These are phyloP conservation scores for Nanger granti DNA, from an alignment of 2,113 vertebrate species.

Conservation along the genomic window DNA sequence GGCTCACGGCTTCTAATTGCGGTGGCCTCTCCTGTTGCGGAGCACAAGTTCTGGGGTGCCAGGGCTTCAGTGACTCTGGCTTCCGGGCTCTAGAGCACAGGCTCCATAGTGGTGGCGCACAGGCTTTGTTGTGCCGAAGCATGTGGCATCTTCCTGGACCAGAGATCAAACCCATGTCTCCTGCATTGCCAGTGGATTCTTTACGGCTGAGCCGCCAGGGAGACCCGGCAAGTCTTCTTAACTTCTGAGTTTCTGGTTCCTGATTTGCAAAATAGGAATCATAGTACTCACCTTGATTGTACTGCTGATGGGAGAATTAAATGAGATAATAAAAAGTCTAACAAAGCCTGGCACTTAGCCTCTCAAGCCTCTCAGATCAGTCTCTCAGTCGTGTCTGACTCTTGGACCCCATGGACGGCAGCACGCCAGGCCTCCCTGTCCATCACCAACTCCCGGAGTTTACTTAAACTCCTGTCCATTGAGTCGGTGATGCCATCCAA, in stretches of 20 bases:
- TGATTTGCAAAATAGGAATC: neutral
- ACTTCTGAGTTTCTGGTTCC: neutral
- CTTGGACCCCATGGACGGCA: neutral
- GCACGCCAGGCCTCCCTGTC: neutral
- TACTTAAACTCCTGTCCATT: too few relatives aligned
- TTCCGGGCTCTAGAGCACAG: neutral
- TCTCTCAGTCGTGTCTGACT: fast-evolving
- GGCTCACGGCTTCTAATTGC: neutral
- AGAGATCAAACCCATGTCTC: neutral
- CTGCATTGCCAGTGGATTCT: neutral
- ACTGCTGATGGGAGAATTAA: neutral
- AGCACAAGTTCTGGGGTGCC: neutral
- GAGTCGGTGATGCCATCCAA: too few relatives aligned
- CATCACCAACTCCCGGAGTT: neutral
- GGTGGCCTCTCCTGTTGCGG: neutral
- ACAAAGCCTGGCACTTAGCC: neutral
- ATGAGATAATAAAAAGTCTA: neutral
- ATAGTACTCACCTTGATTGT: neutral
- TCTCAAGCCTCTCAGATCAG: neutral
- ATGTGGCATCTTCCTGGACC: neutral
- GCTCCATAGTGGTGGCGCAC: neutral
- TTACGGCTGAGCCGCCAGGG: neutral
- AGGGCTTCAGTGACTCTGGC: neutral
- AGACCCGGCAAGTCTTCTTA: neutral
- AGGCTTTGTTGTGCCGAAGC: neutral